Percentiles rank a stretch among this genome's conserved stretches.
These are phyloP conservation scores for Leptopterna dolabrata DNA, from an alignment of 2,888 invertebrate species.

Conservation along the genomic window DNA sequence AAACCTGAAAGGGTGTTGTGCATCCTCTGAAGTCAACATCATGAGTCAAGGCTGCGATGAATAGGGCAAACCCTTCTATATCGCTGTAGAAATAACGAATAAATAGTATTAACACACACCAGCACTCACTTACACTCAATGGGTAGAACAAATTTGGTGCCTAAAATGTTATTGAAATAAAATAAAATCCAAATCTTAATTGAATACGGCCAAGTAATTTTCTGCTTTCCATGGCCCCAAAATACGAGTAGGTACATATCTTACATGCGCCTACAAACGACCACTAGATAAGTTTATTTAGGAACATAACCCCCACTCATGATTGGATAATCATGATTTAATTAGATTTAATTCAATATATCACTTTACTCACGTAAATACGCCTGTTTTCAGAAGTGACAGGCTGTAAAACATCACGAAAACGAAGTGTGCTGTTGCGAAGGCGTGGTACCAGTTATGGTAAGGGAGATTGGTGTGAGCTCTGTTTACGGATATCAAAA, in stretches of 20 bases:
- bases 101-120: not conserved
- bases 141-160: too few species aligned
- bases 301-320: too few species aligned
- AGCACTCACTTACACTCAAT: too few species aligned
- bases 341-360: too few species aligned
- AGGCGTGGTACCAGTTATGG: conserved; percentile 55
- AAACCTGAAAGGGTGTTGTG: conserved; percentile 37
- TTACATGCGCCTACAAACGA: too few species aligned
- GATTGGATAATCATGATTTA: too few species aligned
- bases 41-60: conserved; percentile 43
- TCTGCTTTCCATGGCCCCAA: too few species aligned
- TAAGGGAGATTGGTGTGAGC: conserved; percentile 34
- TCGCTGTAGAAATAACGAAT: not conserved
- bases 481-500: conserved; percentile 26
- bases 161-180: too few species aligned
- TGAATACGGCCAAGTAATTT: too few species aligned
- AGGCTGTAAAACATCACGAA: conserved; percentile 46
- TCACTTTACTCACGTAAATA: conserved; percentile 14
- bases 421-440: conserved; percentile 49
- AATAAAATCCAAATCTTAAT: too few species aligned
- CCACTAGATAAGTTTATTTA: too few species aligned
- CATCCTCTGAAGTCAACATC: conserved; percentile 46
- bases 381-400: conserved; percentile 41
- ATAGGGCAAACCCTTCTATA: conserved; percentile 51
- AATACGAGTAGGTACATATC: too few species aligned